phyloP scores from a whole-genome alignment of 2,797 vertebrate genomes.

The Cyclura pinguis region DNA sequence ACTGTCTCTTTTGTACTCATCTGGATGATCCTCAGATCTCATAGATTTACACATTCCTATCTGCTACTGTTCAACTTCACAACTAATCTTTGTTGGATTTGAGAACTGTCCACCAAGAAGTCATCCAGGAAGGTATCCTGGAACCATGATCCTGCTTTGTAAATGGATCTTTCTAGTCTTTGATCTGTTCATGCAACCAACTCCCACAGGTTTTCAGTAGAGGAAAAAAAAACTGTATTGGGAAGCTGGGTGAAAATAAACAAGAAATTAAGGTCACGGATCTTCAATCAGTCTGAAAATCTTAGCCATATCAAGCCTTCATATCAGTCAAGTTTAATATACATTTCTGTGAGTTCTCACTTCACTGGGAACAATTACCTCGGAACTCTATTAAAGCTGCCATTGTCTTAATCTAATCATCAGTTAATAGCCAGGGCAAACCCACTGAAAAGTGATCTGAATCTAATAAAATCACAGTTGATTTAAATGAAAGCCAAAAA shows the following conservation, averaged over 20 bases:
- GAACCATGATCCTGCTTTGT: background rate
- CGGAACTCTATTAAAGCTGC: conserved; percentile 44
- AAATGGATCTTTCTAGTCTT: background rate
- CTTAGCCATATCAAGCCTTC: background rate
- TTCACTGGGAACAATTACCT: conserved; percentile 45
- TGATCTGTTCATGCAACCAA: background rate
- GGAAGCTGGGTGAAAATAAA: background rate
- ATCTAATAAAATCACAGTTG: conserved; percentile 64
- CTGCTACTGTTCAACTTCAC: background rate
- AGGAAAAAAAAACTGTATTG: background rate
- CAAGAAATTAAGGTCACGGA: background rate
- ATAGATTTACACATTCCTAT: too few relatives aligned
- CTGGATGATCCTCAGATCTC: too few relatives aligned
- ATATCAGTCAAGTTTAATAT: conserved; percentile 20
- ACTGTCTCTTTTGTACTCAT: too few relatives aligned
- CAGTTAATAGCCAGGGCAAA: conserved; percentile 58
- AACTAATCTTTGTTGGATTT: background rate
- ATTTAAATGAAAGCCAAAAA: conserved; percentile 57
- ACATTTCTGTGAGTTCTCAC: background rate
- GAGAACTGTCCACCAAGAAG: background rate
- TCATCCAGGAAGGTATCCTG: background rate
- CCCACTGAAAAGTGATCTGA: conserved; percentile 55
- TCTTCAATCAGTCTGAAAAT: conserved; percentile 20
- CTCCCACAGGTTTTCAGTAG: too few relatives aligned
- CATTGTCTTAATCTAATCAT: conserved; percentile 63